phyloP scores from a whole-genome alignment of 2,113 vertebrate genomes.

The Rafetus swinhoei region DNA sequence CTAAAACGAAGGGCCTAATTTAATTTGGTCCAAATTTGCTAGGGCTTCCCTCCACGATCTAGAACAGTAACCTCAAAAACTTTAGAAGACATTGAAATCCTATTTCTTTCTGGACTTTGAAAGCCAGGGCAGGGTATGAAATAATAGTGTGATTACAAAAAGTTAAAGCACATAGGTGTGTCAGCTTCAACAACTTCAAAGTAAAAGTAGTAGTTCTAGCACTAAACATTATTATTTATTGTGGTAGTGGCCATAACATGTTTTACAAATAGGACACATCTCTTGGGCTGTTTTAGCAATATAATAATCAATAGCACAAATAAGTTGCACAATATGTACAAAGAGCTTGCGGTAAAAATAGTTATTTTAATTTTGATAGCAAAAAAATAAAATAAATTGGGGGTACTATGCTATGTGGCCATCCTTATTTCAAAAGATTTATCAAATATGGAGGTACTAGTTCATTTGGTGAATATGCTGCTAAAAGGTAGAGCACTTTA shows the following conservation, averaged over 20 bases:
- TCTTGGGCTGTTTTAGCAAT: neutral
- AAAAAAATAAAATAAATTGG: neutral
- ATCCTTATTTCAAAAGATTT: neutral
- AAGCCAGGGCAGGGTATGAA: neutral
- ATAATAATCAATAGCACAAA: neutral
- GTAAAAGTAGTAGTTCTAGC: neutral
- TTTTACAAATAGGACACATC: neutral
- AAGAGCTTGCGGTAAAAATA: neutral
- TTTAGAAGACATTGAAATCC: neutral
- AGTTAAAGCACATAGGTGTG: neutral
- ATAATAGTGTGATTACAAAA: neutral
- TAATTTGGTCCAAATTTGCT: neutral
- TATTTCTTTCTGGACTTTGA: neutral
- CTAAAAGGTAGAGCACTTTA: neutral
- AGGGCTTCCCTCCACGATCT: neutral
- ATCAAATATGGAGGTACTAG: neutral
- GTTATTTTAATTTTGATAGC: neutral
- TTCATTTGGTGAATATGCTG: neutral
- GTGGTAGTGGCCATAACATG: neutral
- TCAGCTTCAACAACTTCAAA: neutral
- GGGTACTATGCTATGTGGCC: neutral
- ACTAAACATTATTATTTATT: neutral
- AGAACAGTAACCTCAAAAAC: neutral
- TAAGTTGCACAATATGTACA: neutral
- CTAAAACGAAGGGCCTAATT: neutral